phyloP scores from a whole-genome alignment of 2,888 invertebrate species.

The Hemithea aestivaria region DNA sequence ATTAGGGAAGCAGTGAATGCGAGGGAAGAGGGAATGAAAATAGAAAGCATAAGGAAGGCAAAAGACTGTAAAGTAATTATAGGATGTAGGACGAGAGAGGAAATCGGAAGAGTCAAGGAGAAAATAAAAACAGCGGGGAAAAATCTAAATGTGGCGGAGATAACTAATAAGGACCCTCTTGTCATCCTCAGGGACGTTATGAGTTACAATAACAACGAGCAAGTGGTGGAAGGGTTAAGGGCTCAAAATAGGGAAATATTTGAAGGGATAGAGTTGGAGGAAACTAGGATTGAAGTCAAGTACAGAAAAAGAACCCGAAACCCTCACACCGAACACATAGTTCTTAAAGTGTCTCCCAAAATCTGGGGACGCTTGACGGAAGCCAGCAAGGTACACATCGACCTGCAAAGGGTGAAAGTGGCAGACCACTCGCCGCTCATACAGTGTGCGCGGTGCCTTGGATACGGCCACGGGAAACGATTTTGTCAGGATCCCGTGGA shows the following conservation, averaged over 20 bases:
- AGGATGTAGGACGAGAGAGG: not conserved
- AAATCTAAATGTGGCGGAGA: not conserved
- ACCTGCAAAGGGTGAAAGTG: constrained; percentile 7
- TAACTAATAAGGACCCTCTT: not conserved
- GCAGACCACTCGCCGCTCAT: constrained; percentile 21
- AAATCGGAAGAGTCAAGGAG: not conserved
- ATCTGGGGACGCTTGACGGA: not conserved
- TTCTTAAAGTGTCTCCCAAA: not conserved
- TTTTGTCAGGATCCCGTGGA: constrained; percentile 16
- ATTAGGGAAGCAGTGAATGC: not conserved
- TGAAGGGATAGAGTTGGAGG: too few species aligned
- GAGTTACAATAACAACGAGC: too few species aligned
- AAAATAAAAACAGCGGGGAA: not conserved
- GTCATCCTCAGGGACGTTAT: too few species aligned
- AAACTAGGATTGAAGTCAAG: too few species aligned
- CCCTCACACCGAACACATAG: not conserved
- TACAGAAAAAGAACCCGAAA: not conserved
- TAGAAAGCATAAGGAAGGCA: not conserved
- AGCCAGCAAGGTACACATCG: constrained; percentile 1
- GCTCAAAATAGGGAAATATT: too few species aligned
- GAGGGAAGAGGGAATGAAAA: not conserved
- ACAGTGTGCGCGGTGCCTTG: constrained; percentile 14
- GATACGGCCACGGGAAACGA: not conserved
- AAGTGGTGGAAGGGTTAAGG: too few species aligned
- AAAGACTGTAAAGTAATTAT: not conserved